Evolutionary conservation across 2,888 invertebrate species (phyloP), one percentile per base, ranked within the genome.

Genomic region (Eugnorisma glareosa): DNA sequence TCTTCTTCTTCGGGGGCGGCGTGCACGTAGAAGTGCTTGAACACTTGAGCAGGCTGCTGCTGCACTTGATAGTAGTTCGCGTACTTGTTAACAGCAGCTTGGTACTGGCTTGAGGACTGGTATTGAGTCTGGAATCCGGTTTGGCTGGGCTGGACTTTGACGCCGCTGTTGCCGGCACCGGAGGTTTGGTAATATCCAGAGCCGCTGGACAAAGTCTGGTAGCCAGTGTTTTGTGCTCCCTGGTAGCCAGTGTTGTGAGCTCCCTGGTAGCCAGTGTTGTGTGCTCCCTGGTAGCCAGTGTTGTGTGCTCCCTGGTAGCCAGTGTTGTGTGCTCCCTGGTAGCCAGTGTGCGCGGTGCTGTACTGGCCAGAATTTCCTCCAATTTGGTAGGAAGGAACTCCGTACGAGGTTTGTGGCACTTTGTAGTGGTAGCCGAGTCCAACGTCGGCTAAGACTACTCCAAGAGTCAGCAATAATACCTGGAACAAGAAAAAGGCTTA

Each of bases 31-130:
- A 94, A 95, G 80, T 96, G 96, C 81, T 97, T 97, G 92, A 97
- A 98, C 0, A 98, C 97, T 91, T 98, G 97, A 93, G 98, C 97
- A 83, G 98, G 98, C 73, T 98, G 98, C 94, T 98, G 98, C 90
- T 97, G 98, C 21, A 98, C 97, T 96, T 98, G 98, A 91, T 97
- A 98, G 89, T 97, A 97, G 91, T 97, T 97, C 76, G 95, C 93
- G 73, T 94, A 93, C 71, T 93, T 93, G 6, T 93, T 77, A 13
- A 85, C n/a, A 64, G 89, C 81, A 5, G 87, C 73, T 64, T 93
- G 89, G 79, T 89, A 90, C 59, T 90, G 81, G 67, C 73, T 89
- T 24, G 89, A 86, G n/a, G 88, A 83, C 43, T 92, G 86, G 79
- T 90, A 90, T 74, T 92, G 85, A n/a, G 81, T 72, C 48, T 87